These are phyloP conservation scores for Galendromus occidentalis DNA, from an alignment of 1,140 invertebrate genomes.

Conservation along the genomic window DNA sequence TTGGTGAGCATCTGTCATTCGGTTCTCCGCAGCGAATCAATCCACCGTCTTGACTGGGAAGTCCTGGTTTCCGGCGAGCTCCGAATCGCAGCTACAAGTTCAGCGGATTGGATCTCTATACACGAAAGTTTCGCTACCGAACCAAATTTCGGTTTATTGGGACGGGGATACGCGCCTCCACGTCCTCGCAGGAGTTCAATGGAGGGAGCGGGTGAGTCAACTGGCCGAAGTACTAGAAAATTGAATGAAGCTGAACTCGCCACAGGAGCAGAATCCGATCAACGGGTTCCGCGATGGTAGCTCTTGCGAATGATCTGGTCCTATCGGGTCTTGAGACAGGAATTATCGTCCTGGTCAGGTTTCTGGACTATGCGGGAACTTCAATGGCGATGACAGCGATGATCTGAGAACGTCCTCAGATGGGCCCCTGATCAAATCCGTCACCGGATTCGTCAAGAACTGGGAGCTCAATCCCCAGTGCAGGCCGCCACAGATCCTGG, in stretches of 20 bases:
- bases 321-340: too few relatives aligned
- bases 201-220: conserved; percentile 42
- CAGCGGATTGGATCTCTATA: background rate
- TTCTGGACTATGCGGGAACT: conserved; percentile 72
- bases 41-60: too few relatives aligned
- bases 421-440: conserved; percentile 46
- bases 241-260: background rate
- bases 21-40: too few relatives aligned
- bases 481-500: conserved; percentile 24
- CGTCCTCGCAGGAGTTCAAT: conserved; percentile 46
- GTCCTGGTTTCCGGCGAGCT: too few relatives aligned
- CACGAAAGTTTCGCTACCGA: background rate
- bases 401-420: conserved; percentile 60
- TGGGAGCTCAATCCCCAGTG: conserved; percentile 64
- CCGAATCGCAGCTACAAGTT: too few relatives aligned
- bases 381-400: conserved; percentile 54
- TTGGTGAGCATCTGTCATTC: too few relatives aligned
- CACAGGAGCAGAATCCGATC: background rate
- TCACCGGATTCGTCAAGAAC: conserved; percentile 56
- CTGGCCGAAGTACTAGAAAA: background rate
- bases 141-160: conserved; percentile 39
- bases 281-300: too few relatives aligned
- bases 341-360: conserved; percentile 31
- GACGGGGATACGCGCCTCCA: conserved; percentile 62
- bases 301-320: too few relatives aligned